A percentile compares a stretch with the other conserved stretches of the same genome.
Evolutionary conservation across 2,888 invertebrate genomes (phyloP).

Genomic region (Branchinecta sandiegonensis): DNA sequence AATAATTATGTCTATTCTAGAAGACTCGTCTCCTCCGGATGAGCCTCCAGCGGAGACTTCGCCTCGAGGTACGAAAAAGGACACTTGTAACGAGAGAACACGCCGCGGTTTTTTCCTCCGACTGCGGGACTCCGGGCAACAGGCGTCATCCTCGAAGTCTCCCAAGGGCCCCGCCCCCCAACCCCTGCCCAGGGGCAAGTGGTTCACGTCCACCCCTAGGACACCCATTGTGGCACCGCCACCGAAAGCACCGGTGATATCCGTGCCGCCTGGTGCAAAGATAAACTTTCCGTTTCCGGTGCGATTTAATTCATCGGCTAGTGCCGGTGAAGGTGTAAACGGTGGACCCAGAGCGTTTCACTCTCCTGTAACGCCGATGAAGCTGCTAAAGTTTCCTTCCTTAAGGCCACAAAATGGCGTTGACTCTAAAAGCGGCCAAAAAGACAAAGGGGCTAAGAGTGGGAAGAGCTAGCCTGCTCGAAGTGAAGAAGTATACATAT

Average conservation of each 20-base stretch:
- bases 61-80: too few relatives aligned
- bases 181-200: background rate
- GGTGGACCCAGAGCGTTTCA: conserved; percentile 3
- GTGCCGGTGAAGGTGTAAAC: background rate
- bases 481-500: background rate
- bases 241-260: background rate
- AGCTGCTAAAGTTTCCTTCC: conserved; percentile 3
- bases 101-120: conserved; percentile 10
- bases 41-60: too few relatives aligned
- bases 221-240: conserved; percentile 5
- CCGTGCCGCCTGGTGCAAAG: background rate
- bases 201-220: conserved; percentile 11
- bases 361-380: conserved; percentile 12
- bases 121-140: background rate
- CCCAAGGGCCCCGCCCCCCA: conserved; percentile 3
- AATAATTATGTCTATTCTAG: too few relatives aligned
- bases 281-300: conserved; percentile 11
- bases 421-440: background rate
- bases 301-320: conserved; percentile 11
- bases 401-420: conserved; percentile 11
- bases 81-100: too few relatives aligned
- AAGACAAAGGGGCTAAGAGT: background rate
- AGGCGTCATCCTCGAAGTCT: background rate
- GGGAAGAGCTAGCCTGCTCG: conserved; percentile 1
- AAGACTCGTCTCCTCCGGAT: too few relatives aligned